phyloP scores from a whole-genome alignment of 2,888 invertebrate species.

The Phymatocera aterrima region DNA sequence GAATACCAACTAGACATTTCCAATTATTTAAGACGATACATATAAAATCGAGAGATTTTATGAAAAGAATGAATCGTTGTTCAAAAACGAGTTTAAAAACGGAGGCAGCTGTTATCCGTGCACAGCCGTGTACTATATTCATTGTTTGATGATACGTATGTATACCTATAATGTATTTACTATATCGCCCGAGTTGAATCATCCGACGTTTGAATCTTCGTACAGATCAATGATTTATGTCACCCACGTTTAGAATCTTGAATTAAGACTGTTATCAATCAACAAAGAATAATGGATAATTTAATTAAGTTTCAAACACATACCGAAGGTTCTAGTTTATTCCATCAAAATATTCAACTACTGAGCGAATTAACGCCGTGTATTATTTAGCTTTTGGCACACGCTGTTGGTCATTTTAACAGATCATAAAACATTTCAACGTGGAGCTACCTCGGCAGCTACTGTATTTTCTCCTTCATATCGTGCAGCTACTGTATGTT shows the following conservation, averaged over 20 bases:
- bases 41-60: background rate
- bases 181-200: constrained; percentile 8
- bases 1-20: background rate
- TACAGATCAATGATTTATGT: constrained; percentile 11
- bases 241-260: background rate
- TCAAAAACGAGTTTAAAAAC: background rate
- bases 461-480: too few species aligned
- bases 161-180: background rate
- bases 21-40: background rate
- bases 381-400: too few species aligned
- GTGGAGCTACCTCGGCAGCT: too few species aligned
- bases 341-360: background rate
- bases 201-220: constrained; percentile 19
- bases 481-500: too few species aligned
- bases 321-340: background rate
- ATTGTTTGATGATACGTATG: too few species aligned
- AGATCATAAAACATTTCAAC: too few species aligned
- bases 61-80: background rate
- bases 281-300: constrained; percentile 7
- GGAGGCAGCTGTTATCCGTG: background rate
- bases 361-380: too few species aligned
- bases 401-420: too few species aligned
- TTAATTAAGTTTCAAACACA: background rate
- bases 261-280: background rate
- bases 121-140: background rate